These are phyloP conservation scores for Tachuris rubrigastra DNA, from an alignment of 2,113 vertebrate genomes.

Conservation along the genomic window DNA sequence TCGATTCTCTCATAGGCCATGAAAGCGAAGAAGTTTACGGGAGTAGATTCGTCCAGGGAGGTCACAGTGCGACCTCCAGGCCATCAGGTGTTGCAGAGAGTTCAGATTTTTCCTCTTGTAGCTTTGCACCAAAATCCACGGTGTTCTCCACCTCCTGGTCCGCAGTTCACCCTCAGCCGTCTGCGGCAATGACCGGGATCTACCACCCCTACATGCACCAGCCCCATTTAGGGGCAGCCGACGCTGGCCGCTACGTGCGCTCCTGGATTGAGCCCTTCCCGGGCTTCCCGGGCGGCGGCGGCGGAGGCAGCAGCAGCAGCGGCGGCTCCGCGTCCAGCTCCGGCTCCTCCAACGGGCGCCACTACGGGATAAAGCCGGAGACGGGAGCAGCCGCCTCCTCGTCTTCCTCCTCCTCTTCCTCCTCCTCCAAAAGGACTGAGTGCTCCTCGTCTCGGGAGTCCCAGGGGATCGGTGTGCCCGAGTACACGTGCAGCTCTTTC, in stretches of 20 bases:
- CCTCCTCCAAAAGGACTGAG: conserved; percentile 84
- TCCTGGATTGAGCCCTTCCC: conserved; percentile 94
- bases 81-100: conserved; percentile 89
- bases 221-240: conserved; percentile 85
- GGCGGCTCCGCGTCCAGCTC: conserved; percentile 60
- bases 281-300: conserved; percentile 78
- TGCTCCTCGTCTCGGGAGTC: conserved; percentile 79
- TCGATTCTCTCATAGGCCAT: conserved; percentile 95
- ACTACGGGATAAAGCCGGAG: conserved; percentile 88
- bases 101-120: conserved; percentile 93
- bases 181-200: conserved; percentile 85
- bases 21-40: conserved; percentile 93
- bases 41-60: conserved; percentile 87
- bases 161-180: conserved; percentile 86
- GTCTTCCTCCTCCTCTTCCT: conserved; percentile 70
- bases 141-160: conserved; percentile 93
- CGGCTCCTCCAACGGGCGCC: conserved; percentile 74
- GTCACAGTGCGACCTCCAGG: conserved; percentile 87
- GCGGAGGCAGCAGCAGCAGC: conserved; percentile 40
- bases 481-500: conserved; percentile 81
- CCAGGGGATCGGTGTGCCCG: conserved; percentile 79
- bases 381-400: conserved; percentile 77
- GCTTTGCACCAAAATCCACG: conserved; percentile 92
- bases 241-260: conserved; percentile 90
- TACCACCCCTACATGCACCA: conserved; percentile 93